A percentile compares a stretch with the other conserved stretches of the same genome.
phyloP scores from a whole-genome alignment of 2,113 vertebrate species.

The Platysternon megacephalum region DNA sequence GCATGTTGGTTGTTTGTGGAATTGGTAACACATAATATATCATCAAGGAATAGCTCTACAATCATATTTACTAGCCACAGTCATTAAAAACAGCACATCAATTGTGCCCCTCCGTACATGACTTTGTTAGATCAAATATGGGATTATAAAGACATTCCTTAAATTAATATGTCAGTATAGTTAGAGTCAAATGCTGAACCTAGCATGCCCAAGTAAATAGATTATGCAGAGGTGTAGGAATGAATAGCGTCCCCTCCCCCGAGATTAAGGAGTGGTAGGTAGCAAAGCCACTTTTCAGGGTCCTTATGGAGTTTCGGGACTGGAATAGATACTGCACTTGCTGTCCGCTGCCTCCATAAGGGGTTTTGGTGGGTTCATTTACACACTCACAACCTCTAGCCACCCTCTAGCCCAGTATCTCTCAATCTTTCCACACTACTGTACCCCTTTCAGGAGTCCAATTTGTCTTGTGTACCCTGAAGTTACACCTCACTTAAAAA shows the following conservation, averaged over 20 bases:
- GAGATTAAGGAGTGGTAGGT: background rate
- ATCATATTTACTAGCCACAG: background rate
- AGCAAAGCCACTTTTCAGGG: constrained; percentile 7
- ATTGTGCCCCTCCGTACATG: background rate
- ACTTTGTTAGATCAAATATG: background rate
- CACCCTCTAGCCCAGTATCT: background rate
- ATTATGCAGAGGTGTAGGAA: background rate
- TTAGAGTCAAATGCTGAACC: background rate
- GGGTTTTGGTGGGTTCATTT: background rate
- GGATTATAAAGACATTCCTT: background rate
- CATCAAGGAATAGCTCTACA: background rate
- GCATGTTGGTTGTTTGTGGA: background rate
- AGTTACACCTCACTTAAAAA: too few species aligned
- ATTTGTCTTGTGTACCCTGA: too few species aligned
- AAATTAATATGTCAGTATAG: background rate
- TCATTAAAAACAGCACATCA: background rate
- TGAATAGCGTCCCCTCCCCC: background rate
- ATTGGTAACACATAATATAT: background rate
- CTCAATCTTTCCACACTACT: too few species aligned
- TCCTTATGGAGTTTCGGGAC: background rate
- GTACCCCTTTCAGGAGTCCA: background rate
- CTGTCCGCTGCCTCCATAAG: background rate
- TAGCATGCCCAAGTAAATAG: background rate
- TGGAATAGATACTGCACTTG: background rate
- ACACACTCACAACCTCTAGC: background rate